Percentiles rank a stretch among this genome's conserved stretches.
Conservation (phyloP, 64 coral and sea anemone genomes). For the Stylophora pistillata region DNA sequence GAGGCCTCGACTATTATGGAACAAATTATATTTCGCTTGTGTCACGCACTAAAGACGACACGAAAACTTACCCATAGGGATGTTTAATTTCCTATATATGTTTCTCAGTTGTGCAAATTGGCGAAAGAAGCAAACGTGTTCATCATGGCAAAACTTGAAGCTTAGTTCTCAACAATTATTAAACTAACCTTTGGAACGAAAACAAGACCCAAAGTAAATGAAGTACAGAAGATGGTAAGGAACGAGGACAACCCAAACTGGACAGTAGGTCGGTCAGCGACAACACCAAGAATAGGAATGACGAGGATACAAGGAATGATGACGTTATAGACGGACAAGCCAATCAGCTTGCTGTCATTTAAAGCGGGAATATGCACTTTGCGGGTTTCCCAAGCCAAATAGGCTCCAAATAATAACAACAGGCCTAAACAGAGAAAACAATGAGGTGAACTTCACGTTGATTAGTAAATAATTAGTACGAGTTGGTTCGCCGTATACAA, state of each 20-base stretch:
- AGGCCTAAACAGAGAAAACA: conserved; percentile 24
- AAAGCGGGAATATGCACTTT: conserved; percentile 86
- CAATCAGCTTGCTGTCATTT: conserved; percentile 91
- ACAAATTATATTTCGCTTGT: too few species aligned
- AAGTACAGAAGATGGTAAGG: conserved; percentile 72
- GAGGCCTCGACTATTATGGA: too few species aligned
- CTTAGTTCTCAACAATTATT: too few species aligned
- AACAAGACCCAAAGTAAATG: conserved; percentile 65
- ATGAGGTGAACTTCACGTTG: not conserved
- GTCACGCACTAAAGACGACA: too few species aligned
- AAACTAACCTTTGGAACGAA: conserved; percentile 83
- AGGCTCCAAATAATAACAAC: conserved; percentile 75
- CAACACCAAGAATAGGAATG: conserved; percentile 35
- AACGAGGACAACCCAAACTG: conserved; percentile 62
- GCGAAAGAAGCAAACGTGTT: too few species aligned
- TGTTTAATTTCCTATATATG: too few species aligned
- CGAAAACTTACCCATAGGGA: too few species aligned
- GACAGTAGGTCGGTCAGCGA: conserved; percentile 39
- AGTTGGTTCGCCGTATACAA: too few species aligned
- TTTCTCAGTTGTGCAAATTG: too few species aligned
- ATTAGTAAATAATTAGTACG: too few species aligned
- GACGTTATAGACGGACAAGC: conserved; percentile 84
- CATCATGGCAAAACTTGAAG: too few species aligned
- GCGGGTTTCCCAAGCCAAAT: conserved; percentile 89
- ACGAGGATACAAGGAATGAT: conserved; percentile 66